These are phyloP conservation scores for Columba guinea DNA, from an alignment of 2,797 vertebrate genomes.

Conservation along the genomic window DNA sequence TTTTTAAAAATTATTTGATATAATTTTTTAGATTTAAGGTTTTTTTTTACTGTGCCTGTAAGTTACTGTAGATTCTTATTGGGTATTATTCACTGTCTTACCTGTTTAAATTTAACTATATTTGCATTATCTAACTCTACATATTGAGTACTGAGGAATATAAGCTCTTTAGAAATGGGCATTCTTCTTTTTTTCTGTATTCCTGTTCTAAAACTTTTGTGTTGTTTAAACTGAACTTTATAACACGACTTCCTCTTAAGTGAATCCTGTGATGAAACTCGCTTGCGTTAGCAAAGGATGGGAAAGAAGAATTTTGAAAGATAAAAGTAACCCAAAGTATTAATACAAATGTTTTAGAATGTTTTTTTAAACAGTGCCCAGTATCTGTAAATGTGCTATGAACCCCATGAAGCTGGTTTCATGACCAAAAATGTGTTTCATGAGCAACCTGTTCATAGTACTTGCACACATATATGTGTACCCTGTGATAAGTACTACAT, in stretches of 20 bases:
- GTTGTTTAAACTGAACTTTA: neutral
- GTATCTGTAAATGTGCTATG: neutral
- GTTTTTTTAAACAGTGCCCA: neutral
- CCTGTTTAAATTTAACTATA: neutral
- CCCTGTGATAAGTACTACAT: accelerated
- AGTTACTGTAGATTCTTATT: neutral
- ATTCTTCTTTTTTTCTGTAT: neutral
- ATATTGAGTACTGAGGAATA: neutral
- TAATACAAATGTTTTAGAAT: neutral
- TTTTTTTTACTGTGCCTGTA: neutral
- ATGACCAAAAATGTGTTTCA: neutral
- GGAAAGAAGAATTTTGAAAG: neutral
- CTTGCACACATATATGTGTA: accelerated
- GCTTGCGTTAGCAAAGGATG: neutral
- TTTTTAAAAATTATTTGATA: neutral
- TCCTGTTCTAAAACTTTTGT: neutral
- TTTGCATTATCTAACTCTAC: neutral
- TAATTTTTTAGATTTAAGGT: neutral
- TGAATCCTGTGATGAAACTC: neutral
- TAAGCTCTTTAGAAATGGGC: neutral
- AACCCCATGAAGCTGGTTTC: neutral
- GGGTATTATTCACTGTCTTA: neutral
- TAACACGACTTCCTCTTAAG: neutral
- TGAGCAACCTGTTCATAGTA: neutral
- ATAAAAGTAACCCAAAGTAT: neutral